A percentile compares a stretch with the other conserved stretches of the same genome.
Evolutionary conservation across 2,113 vertebrate genomes (phyloP).

Genomic region (Bagarius yarrelli): DNA sequence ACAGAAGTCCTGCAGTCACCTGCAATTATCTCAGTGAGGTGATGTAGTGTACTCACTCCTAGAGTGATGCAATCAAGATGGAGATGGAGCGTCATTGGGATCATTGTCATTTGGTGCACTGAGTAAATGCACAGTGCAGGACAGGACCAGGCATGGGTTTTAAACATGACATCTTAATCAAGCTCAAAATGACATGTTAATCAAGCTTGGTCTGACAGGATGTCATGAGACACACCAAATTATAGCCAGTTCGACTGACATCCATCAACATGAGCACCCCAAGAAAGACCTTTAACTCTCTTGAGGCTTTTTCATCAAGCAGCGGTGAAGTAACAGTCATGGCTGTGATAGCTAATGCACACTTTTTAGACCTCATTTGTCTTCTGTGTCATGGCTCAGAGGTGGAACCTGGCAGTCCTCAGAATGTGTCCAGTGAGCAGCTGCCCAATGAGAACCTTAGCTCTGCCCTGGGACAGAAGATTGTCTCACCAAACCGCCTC

Average conservation of each 20-base stretch:
- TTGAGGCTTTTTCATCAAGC: conserved; percentile 7
- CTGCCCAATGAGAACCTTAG: conserved; percentile 90
- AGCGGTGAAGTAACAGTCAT: neutral
- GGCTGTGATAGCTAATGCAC: neutral
- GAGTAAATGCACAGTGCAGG: conserved; percentile 3
- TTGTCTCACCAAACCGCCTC: conserved; percentile 89
- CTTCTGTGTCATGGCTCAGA: conserved; percentile 60
- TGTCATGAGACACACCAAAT: conserved; percentile 27
- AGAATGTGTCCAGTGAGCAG: conserved; percentile 83
- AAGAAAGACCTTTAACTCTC: conserved; percentile 1
- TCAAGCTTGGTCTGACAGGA: conserved; percentile 29
- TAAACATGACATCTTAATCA: conserved; percentile 32
- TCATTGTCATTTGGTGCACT: conserved; percentile 3
- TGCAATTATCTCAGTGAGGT: neutral
- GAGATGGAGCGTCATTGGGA: conserved; percentile 11
- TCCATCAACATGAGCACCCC: conserved; percentile 7
- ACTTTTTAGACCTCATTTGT: conserved; percentile 10
- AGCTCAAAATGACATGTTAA: conserved; percentile 9
- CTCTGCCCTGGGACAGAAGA: conserved; percentile 86
- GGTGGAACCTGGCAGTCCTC: conserved; percentile 66
- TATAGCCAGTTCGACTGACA: conserved; percentile 30
- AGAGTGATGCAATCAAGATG: neutral
- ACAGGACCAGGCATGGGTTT: neutral
- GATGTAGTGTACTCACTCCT: neutral
- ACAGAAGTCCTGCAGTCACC: neutral